phyloP scores from a whole-genome alignment of 2,888 invertebrate species.

The Odiellus spinosus region DNA sequence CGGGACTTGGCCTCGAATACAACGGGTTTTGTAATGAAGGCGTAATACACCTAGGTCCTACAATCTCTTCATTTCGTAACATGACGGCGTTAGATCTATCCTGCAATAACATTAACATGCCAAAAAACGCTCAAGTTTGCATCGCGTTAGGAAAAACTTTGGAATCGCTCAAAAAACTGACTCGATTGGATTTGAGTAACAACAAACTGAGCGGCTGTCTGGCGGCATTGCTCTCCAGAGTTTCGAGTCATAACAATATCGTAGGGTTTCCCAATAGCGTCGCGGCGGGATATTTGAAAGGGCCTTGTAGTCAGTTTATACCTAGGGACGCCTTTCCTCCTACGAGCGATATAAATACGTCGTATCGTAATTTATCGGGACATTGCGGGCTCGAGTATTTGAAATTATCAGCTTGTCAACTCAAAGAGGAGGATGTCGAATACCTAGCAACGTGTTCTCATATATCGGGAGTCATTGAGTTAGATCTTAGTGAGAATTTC shows the following conservation, averaged over 20 bases:
- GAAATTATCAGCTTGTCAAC: not conserved
- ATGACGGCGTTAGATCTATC: not conserved
- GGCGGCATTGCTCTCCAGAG: not conserved
- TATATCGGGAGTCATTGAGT: not conserved
- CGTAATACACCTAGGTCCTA: not conserved
- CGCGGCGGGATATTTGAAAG: not conserved
- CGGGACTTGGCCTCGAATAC: not conserved
- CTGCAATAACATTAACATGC: not conserved
- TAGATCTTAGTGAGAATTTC: not conserved
- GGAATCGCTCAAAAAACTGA: not conserved
- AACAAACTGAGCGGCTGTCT: not conserved
- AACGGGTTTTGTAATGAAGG: not conserved
- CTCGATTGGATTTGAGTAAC: not conserved
- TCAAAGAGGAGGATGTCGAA: not conserved
- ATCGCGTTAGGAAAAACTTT: not conserved
- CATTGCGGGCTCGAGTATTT: not conserved
- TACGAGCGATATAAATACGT: too few relatives aligned
- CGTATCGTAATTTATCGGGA: too few relatives aligned
- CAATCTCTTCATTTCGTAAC: not conserved
- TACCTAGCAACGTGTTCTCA: not conserved
- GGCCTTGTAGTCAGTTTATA: not conserved
- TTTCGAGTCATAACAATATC: too few relatives aligned
- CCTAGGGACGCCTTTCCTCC: not conserved
- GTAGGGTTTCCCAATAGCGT: too few relatives aligned
- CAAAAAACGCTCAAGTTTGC: not conserved